Percentiles rank a stretch among this genome's conserved stretches.
Evolutionary conservation across 2,888 invertebrate genomes (phyloP).

Genomic region (Trissoscelio sp.): DNA sequence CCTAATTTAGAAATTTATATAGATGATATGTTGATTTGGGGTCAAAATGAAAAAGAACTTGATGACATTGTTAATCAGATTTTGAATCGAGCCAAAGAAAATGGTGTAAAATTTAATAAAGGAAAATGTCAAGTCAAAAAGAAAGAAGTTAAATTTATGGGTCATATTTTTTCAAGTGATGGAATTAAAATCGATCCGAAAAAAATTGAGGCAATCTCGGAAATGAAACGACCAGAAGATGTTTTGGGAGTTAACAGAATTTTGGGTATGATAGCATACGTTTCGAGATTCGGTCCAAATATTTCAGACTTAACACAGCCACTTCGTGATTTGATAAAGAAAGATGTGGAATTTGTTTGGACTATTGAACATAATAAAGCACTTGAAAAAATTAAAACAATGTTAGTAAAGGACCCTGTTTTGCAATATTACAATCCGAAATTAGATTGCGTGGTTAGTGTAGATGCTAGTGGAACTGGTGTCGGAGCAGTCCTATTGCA

Average conservation of each 20-base stretch:
- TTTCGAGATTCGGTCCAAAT: slow-evolving; percentile 64
- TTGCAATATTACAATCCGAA: slow-evolving; percentile 54
- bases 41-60: slow-evolving; percentile 9
- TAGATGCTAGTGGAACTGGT: slow-evolving; percentile 66
- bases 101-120: slow-evolving; percentile 43
- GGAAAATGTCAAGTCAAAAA: slow-evolving; percentile 29
- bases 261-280: slow-evolving; percentile 69
- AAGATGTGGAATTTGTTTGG: slow-evolving; percentile 9
- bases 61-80: slow-evolving; percentile 10
- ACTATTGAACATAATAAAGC: background rate
- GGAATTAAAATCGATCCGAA: slow-evolving; percentile 53
- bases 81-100: slow-evolving; percentile 34
- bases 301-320: background rate
- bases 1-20: background rate
- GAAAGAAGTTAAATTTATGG: slow-evolving; percentile 46
- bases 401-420: slow-evolving; percentile 64
- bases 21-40: background rate
- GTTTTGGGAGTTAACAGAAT: slow-evolving; percentile 63
- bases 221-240: slow-evolving; percentile 59
- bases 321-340: slow-evolving; percentile 21
- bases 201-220: slow-evolving; percentile 40
- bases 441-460: slow-evolving; percentile 18
- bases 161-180: slow-evolving; percentile 46
- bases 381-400: slow-evolving; percentile 22
- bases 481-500: slow-evolving; percentile 78